Conservation (phyloP, 2,797 vertebrate genomes). For the Tokudaia muenninki region DNA sequence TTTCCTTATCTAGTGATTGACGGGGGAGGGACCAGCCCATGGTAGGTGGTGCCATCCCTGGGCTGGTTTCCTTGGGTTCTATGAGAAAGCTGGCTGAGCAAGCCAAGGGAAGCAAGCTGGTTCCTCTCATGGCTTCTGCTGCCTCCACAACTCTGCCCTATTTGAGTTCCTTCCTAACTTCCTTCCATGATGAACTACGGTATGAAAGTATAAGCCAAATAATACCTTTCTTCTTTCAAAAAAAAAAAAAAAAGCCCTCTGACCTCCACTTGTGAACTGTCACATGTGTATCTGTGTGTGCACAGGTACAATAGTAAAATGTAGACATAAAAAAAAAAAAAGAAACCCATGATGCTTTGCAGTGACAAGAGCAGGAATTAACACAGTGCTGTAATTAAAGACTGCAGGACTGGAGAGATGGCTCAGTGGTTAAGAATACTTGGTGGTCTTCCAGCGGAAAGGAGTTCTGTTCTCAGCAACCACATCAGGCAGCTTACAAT, state of each 20-base stretch:
- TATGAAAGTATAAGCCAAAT: not conserved
- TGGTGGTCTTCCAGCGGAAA: not conserved
- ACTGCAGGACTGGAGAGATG: not conserved
- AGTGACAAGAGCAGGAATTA: not conserved
- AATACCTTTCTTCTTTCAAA: too few relatives aligned
- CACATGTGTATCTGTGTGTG: not conserved
- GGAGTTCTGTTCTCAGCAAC: not conserved
- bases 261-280: not conserved
- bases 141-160: not conserved
- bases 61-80: not conserved
- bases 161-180: not conserved
- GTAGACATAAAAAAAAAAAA: not conserved
- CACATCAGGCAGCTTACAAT: not conserved
- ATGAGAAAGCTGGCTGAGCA: not conserved
- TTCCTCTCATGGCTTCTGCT: not conserved
- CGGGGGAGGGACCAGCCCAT: too few relatives aligned
- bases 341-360: slow-evolving; percentile 13
- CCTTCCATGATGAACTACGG: not conserved
- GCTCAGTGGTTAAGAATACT: not conserved
- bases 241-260: too few relatives aligned
- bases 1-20: too few relatives aligned
- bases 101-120: too few relatives aligned
- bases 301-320: not conserved
- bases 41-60: too few relatives aligned
- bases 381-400: not conserved